phyloP scores from a whole-genome alignment of 2,113 vertebrate species.

The Eurystomus gularis region DNA sequence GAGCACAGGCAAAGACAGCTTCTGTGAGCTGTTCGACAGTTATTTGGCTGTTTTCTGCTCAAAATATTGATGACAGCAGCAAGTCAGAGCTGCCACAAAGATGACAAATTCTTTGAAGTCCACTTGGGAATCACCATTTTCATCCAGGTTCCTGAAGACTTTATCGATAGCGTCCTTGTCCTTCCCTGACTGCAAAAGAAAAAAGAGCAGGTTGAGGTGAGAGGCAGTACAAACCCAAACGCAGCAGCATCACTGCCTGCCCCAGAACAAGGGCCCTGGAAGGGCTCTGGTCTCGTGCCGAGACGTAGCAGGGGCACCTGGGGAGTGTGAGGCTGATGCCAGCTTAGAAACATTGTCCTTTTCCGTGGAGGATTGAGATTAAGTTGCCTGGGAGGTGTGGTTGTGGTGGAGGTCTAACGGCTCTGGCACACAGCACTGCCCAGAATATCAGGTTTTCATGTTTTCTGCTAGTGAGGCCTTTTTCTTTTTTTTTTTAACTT shows the following conservation, averaged over 20 bases:
- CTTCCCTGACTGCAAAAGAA: conserved; percentile 60
- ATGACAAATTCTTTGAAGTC: conserved; percentile 80
- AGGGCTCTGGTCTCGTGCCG: fast-evolving
- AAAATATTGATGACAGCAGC: conserved; percentile 65
- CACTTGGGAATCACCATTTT: conserved; percentile 67
- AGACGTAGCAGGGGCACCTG: fast-evolving
- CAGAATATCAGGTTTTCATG: too few relatives aligned
- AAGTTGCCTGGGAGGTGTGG: neutral
- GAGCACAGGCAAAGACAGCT: neutral
- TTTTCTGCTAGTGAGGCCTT: neutral
- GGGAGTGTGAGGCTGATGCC: fast-evolving
- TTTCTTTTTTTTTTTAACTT: neutral
- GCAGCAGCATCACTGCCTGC: neutral
- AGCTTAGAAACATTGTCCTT: neutral
- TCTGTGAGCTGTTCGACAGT: neutral
- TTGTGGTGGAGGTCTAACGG: neutral
- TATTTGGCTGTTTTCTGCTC: conserved; percentile 1
- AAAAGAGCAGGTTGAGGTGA: neutral
- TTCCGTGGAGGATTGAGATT: neutral
- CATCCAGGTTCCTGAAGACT: conserved; percentile 73
- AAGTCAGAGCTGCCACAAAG: conserved; percentile 65
- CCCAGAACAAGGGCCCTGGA: fast-evolving
- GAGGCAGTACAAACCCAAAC: fast-evolving
- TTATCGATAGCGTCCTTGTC: conserved; percentile 50
- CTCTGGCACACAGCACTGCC: neutral